Percentiles rank a stretch among this genome's conserved stretches.
phyloP scores from a whole-genome alignment of 2,888 invertebrate species.

The Vanessa cardui region DNA sequence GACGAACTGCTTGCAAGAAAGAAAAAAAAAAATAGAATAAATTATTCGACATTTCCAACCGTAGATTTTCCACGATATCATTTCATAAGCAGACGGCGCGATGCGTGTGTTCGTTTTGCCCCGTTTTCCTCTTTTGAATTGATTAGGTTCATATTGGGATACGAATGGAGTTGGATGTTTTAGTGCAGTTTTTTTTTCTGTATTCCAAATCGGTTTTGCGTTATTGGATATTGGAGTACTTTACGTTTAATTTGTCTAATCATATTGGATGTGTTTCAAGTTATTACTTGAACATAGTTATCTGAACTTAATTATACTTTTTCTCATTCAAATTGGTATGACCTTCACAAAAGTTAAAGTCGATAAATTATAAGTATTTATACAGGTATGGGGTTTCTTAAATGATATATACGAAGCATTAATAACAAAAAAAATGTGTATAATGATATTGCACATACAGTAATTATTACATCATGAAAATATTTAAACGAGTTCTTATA shows the following conservation, averaged over 20 bases:
- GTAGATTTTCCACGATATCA: slow-evolving; percentile 78
- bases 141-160: slow-evolving; percentile 78
- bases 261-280: slow-evolving; percentile 12
- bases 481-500: no score
- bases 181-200: slow-evolving; percentile 50
- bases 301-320: not conserved
- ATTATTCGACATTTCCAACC: slow-evolving; percentile 65
- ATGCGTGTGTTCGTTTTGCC: slow-evolving; percentile 69
- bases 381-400: no score
- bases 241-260: slow-evolving; percentile 26
- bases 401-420: no score
- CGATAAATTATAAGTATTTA: no score
- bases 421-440: no score
- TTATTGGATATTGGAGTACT: slow-evolving; percentile 53
- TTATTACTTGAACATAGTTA: slow-evolving; percentile 9
- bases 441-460: no score
- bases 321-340: no score
- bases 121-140: slow-evolving; percentile 77
- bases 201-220: slow-evolving; percentile 51
- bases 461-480: no score
- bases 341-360: no score
- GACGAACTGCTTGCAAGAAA: slow-evolving; percentile 69
- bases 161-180: slow-evolving; percentile 70
- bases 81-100: slow-evolving; percentile 74
- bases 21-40: slow-evolving; percentile 53